Conservation (phyloP, 2,113 vertebrate genomes). For the Origma solitaria region DNA sequence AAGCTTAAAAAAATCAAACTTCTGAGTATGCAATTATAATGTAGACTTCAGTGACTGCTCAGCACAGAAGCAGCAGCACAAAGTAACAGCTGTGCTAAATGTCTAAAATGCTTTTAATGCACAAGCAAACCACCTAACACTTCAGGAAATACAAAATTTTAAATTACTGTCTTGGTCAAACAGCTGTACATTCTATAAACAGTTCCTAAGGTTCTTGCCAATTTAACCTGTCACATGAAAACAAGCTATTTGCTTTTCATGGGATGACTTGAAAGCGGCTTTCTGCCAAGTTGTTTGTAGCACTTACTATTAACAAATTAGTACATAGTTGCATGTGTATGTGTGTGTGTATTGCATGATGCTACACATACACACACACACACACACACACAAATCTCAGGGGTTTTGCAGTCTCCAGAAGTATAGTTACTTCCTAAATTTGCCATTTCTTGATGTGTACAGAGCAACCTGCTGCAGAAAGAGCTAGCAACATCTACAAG, state of each 20-base stretch:
- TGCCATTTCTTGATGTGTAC: not conserved
- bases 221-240: not conserved
- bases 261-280: not conserved
- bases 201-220: not conserved
- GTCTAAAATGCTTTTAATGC: not conserved
- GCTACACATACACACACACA: not conserved
- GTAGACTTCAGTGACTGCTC: not conserved
- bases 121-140: not conserved
- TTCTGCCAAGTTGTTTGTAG: not conserved
- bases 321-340: not conserved
- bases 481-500: not conserved
- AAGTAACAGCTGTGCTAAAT: not conserved
- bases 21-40: not conserved
- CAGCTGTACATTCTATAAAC: not conserved
- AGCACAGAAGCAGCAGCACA: not conserved
- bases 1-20: not conserved
- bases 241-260: not conserved
- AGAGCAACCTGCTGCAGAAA: not conserved
- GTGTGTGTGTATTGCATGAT: not conserved
- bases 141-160: not conserved
- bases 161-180: not conserved
- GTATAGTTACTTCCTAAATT: not conserved
- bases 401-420: not conserved
- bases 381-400: not conserved
- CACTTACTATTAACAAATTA: not conserved